A percentile compares a stretch with the other conserved stretches of the same genome.
Evolutionary conservation across 2,797 vertebrate genomes (phyloP).

Genomic region (Corythornis leucogaster): DNA sequence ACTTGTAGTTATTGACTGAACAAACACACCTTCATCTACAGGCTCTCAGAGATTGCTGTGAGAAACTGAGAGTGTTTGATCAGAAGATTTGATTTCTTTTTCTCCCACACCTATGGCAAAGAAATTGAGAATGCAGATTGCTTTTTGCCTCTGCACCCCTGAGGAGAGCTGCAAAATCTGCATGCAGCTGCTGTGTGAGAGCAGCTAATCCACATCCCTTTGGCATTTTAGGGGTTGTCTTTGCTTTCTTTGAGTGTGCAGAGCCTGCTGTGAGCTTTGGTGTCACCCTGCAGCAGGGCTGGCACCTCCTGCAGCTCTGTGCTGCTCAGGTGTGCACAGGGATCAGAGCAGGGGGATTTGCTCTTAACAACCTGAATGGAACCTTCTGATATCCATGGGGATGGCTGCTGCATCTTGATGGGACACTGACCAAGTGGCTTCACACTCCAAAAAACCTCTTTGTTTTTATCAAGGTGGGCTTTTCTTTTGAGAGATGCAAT

Average conservation of each 20-base stretch:
- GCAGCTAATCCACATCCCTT: neutral
- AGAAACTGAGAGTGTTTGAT: neutral
- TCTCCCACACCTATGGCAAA: constrained; percentile 32
- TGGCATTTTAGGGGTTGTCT: neutral
- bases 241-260: neutral
- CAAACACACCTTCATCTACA: neutral
- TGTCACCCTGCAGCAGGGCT: neutral
- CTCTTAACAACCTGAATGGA: neutral
- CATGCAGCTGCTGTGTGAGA: neutral
- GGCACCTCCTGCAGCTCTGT: neutral
- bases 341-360: neutral
- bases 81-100: neutral
- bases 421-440: neutral
- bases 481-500: neutral
- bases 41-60: neutral
- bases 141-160: constrained; percentile 28
- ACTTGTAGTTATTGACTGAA: neutral
- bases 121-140: constrained; percentile 17
- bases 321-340: rapidly evolving
- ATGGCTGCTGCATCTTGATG: neutral
- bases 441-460: neutral
- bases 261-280: neutral
- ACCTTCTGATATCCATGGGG: neutral
- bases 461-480: neutral
- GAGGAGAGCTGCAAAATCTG: neutral